phyloP scores from a whole-genome alignment of 1,140 invertebrate species.

The Paralvinella palmiformis region DNA sequence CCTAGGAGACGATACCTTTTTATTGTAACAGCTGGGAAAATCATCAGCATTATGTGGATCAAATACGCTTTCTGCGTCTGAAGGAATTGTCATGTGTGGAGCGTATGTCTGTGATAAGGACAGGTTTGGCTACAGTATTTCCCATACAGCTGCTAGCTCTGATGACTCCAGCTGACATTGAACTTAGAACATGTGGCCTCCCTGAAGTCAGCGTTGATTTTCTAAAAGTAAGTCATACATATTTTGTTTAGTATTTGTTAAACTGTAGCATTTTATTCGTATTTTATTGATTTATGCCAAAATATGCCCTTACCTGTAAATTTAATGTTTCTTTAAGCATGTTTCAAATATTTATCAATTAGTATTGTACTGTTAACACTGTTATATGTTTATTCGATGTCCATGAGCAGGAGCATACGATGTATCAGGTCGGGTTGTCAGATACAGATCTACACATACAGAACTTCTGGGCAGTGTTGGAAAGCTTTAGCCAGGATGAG shows the following conservation, averaged over 20 bases:
- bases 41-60: conserved; percentile 40
- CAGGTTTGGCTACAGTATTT: conserved; percentile 45
- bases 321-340: not conserved
- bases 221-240: conserved; percentile 36
- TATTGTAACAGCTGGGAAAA: conserved; percentile 39
- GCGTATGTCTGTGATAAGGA: conserved; percentile 32
- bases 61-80: conserved; percentile 38
- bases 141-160: conserved; percentile 43
- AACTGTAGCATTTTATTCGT: not conserved
- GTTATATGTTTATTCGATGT: too few species aligned
- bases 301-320: not conserved
- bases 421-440: conserved; percentile 50
- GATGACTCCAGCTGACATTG: conserved; percentile 41
- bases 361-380: too few species aligned
- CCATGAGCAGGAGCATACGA: conserved; percentile 41
- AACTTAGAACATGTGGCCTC: conserved; percentile 46
- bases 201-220: conserved; percentile 45
- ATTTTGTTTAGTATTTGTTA: not conserved
- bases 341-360: too few species aligned
- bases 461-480: conserved; percentile 49
- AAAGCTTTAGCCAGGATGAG: conserved; percentile 45
- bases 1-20: too few species aligned
- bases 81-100: conserved; percentile 35
- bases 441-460: conserved; percentile 49
- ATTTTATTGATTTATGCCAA: not conserved